Percentiles rank a stretch among this genome's conserved stretches.
Conservation (phyloP, 1,140 invertebrate genomes). For the Leptinotarsa texana region DNA sequence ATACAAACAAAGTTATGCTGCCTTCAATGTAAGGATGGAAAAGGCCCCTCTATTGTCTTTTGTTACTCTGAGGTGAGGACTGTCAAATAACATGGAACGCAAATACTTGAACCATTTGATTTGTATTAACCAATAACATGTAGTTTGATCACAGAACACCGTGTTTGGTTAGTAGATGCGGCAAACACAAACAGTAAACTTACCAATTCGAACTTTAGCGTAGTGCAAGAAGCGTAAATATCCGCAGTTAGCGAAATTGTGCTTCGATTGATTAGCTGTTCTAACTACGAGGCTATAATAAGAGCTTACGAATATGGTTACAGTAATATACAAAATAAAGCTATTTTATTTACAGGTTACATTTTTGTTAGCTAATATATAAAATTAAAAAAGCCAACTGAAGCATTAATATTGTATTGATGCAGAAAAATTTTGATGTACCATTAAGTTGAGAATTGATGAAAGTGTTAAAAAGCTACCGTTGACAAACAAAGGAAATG, state of each 20-base stretch:
- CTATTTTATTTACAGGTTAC: neutral
- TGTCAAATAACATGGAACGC: no score
- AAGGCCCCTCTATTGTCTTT: no score
- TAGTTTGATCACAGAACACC: no score
- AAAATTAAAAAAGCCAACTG: neutral
- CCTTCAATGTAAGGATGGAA: no score
- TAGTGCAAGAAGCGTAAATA: neutral
- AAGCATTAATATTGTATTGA: neutral
- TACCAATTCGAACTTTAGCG: neutral
- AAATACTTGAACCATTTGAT: no score
- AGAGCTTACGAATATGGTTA: neutral
- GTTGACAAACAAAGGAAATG: no score
- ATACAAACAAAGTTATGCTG: no score
- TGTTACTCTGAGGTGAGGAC: no score
- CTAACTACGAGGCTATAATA: neutral
- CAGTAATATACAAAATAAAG: neutral
- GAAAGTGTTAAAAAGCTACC: no score
- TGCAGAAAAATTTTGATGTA: neutral
- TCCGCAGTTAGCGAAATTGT: neutral
- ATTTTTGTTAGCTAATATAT: neutral
- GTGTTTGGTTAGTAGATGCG: no score
- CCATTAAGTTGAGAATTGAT: no score
- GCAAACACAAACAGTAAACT: neutral
- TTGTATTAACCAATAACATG: no score
- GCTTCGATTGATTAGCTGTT: neutral